phyloP scores from a whole-genome alignment of 2,113 vertebrate species.

The Syngnathoides biaculeatus region DNA sequence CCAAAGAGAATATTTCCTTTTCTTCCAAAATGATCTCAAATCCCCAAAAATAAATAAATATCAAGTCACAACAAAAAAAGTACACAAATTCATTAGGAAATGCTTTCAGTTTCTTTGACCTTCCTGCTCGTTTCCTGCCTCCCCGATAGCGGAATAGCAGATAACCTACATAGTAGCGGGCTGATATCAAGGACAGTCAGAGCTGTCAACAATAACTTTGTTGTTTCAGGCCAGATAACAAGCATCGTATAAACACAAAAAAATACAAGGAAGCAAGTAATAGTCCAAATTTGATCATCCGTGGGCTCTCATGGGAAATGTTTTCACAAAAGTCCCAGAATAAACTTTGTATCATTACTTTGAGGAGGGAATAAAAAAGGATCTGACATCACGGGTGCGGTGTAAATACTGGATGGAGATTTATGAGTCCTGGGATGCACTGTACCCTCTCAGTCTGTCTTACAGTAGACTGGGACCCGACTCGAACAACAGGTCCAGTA shows the following conservation, averaged over 20 bases:
- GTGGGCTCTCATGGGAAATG: not conserved
- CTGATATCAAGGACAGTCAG: constrained; percentile 10
- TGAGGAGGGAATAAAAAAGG: not conserved
- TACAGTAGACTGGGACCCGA: constrained; percentile 14
- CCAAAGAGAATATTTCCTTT: no score
- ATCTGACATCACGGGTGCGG: constrained; percentile 3
- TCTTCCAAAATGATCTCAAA: not conserved
- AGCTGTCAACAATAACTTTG: constrained; percentile 12
- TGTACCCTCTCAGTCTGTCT: constrained; percentile 1
- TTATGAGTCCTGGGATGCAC: constrained; percentile 5
- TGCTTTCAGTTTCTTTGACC: constrained; percentile 2
- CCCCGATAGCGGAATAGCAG: constrained; percentile 3
- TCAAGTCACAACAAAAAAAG: not conserved
- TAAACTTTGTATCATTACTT: not conserved
- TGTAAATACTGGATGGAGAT: not conserved
- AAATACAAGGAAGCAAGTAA: no score
- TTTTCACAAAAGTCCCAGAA: not conserved
- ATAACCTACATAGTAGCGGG: not conserved
- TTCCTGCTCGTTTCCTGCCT: not conserved
- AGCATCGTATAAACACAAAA: not conserved
- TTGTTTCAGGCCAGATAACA: constrained; percentile 12
- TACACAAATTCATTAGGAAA: not conserved
- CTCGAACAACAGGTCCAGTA: constrained; percentile 28
- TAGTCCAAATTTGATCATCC: not conserved
- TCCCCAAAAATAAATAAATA: not conserved